phyloP scores from a whole-genome alignment of 2,888 invertebrate genomes.

The Ophion slaviceki region DNA sequence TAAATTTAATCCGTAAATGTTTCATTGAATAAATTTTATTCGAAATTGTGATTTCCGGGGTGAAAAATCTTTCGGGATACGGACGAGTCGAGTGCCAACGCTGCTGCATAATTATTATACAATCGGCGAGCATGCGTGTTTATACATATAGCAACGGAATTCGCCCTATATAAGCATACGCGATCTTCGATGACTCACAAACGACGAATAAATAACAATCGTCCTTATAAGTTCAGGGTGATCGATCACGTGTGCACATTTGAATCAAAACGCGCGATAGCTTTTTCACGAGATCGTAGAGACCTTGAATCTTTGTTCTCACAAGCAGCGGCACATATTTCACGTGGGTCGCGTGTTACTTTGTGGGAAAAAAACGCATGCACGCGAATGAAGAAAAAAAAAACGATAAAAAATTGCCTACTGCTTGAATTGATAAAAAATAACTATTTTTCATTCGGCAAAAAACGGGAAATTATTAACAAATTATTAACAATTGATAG shows the following conservation, averaged over 20 bases:
- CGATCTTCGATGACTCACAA: conserved; percentile 51
- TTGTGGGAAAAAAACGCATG: conserved; percentile 20
- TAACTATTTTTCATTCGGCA: not conserved
- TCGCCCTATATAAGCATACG: conserved; percentile 11
- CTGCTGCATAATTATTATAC: not conserved
- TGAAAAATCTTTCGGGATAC: not conserved
- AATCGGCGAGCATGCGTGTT: not conserved
- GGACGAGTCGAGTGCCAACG: not conserved
- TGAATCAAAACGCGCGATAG: conserved; percentile 37
- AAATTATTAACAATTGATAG: not conserved
- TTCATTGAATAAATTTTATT: not conserved
- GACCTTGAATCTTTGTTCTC: conserved; percentile 42
- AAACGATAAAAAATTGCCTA: not conserved
- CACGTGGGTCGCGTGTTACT: conserved; percentile 35
- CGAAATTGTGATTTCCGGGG: not conserved
- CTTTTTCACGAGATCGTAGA: conserved; percentile 43
- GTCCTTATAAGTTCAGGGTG: conserved; percentile 55
- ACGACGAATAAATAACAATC: conserved; percentile 48
- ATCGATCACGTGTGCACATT: conserved; percentile 22
- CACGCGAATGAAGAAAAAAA: conserved; percentile 1
- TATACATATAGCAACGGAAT: not conserved
- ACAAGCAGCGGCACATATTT: not conserved
- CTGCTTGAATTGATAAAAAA: not conserved
- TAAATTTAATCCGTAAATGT: not conserved
- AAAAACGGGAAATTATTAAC: not conserved